Evolutionary conservation across 2,888 invertebrate species (phyloP).

Genomic region (Entomobrya proxima): DNA sequence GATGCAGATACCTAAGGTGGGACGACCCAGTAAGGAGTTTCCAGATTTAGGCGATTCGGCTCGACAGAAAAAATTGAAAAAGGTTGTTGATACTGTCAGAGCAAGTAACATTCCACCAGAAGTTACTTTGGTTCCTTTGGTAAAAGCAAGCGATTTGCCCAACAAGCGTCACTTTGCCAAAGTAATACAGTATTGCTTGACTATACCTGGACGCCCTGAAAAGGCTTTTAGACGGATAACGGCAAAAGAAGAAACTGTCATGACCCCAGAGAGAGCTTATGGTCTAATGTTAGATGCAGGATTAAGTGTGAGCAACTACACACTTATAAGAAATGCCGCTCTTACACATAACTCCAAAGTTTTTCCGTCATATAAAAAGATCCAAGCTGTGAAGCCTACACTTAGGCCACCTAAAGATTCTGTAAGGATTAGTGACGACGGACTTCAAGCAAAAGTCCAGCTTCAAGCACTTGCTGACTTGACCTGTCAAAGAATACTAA

Average conservation of each 20-base stretch:
- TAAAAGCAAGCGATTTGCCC: background rate
- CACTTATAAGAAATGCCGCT: background rate
- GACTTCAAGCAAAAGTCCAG: background rate
- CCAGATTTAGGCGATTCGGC: background rate
- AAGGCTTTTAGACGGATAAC: background rate
- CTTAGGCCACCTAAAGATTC: background rate
- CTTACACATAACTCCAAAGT: background rate
- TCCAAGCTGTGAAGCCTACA: background rate
- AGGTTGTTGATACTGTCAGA: background rate
- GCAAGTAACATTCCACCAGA: background rate
- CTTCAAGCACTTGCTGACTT: constrained; percentile 3
- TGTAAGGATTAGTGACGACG: background rate
- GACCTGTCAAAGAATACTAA: constrained; percentile 17
- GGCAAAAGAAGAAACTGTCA: no score
- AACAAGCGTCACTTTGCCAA: background rate
- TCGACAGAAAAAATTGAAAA: background rate
- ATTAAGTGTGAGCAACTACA: background rate
- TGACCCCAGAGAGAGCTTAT: background rate
- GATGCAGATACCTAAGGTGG: background rate
- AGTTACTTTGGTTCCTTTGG: background rate
- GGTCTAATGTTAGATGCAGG: background rate
- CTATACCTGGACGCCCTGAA: background rate
- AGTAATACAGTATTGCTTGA: background rate
- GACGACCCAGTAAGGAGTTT: background rate
- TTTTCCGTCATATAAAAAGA: background rate